Evolutionary conservation across 2,797 vertebrate species (phyloP).

Genomic region (Sylvia borin): DNA sequence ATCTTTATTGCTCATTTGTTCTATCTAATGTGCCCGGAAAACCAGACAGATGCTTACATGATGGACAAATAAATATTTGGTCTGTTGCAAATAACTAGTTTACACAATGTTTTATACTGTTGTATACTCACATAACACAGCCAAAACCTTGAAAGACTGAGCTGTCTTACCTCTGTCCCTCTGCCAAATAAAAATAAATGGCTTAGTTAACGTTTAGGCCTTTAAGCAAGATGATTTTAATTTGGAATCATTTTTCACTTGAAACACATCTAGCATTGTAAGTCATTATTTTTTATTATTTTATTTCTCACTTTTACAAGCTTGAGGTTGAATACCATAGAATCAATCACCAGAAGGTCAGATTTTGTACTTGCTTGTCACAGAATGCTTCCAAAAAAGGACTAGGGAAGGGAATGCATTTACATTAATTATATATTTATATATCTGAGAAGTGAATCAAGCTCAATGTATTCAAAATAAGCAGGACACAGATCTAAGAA

Average conservation of each 20-base stretch:
- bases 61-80: constrained; percentile 41
- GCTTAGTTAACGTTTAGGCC: background rate
- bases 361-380: background rate
- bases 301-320: background rate
- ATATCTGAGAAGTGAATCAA: background rate
- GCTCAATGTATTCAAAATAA: background rate
- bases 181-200: background rate
- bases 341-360: background rate
- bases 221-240: background rate
- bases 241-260: background rate
- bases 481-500: background rate
- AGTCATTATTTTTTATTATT: background rate
- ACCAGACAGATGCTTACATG: constrained; percentile 5
- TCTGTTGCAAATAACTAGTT: background rate
- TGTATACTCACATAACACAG: background rate
- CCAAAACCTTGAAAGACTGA: background rate
- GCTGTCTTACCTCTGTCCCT: background rate
- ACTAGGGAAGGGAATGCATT: background rate
- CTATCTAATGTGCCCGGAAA: background rate
- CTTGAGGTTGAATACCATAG: background rate
- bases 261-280: background rate
- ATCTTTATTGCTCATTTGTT: background rate
- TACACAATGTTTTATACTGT: background rate
- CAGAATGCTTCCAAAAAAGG: background rate
- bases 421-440: background rate